Conservation (phyloP, 2,888 invertebrate species). For the Lapara coniferarum region DNA sequence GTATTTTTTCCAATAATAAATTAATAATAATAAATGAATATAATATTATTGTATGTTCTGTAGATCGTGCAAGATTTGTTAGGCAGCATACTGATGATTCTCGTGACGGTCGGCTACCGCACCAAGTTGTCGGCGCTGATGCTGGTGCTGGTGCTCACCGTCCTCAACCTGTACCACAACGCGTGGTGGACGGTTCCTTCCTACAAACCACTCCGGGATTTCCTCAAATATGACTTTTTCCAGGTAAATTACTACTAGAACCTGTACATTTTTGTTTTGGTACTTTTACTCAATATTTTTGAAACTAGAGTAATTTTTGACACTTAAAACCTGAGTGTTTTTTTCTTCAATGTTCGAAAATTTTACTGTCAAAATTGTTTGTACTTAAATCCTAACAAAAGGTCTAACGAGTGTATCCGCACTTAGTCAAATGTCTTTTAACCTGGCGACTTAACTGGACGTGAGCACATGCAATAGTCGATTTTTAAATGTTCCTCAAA, state of each 20-base stretch:
- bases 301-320: too few relatives aligned
- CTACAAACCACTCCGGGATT: slow-evolving; percentile 98
- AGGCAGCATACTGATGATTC: slow-evolving; percentile 96
- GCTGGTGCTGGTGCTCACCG: slow-evolving; percentile 93
- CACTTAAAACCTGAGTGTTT: too few relatives aligned
- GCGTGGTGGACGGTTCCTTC: slow-evolving; percentile 99
- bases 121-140: slow-evolving; percentile 98
- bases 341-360: too few relatives aligned
- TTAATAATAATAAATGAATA: too few relatives aligned
- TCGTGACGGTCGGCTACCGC: slow-evolving; percentile 98
- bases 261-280: too few relatives aligned
- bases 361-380: too few relatives aligned
- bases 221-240: slow-evolving; percentile 99
- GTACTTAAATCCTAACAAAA: too few relatives aligned
- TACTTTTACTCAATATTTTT: not conserved
- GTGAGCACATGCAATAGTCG: too few relatives aligned
- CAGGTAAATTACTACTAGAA: slow-evolving; percentile 87
- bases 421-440: too few relatives aligned
- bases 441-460: too few relatives aligned
- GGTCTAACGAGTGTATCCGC: too few relatives aligned
- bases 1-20: too few relatives aligned
- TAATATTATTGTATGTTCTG: slow-evolving; percentile 17
- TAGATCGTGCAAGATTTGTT: slow-evolving; percentile 96
- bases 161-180: slow-evolving; percentile 98
- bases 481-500: not conserved